These are phyloP conservation scores for Adelphocoris suturalis DNA, from an alignment of 2,888 invertebrate genomes.

Conservation along the genomic window DNA sequence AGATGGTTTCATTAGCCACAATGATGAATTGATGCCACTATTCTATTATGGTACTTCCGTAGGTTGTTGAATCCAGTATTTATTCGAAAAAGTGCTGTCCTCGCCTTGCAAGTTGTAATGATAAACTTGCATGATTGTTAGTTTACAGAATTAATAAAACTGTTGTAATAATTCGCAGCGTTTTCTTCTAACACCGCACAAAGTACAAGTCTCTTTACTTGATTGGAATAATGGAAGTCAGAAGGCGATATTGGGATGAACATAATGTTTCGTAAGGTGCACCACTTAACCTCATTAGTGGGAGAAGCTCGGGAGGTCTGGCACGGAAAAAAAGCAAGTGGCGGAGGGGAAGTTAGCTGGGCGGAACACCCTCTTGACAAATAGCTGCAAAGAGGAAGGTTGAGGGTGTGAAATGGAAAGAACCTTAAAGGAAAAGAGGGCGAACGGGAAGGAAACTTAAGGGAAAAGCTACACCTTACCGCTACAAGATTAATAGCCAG, in stretches of 20 bases:
- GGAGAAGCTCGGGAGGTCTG: slow-evolving; percentile 18
- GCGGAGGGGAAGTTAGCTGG: slow-evolving; percentile 50
- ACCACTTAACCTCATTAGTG: slow-evolving; percentile 49
- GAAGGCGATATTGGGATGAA: not conserved
- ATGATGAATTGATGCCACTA: too few species aligned
- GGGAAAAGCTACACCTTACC: slow-evolving; percentile 56
- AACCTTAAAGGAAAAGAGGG: slow-evolving; percentile 44
- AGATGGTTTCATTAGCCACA: too few species aligned
- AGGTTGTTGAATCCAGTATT: too few species aligned
- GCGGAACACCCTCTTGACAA: slow-evolving; percentile 70
- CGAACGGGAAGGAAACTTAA: slow-evolving; percentile 50
- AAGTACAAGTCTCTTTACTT: not conserved
- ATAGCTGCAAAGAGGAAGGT: slow-evolving; percentile 61
- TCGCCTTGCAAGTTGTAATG: too few species aligned
- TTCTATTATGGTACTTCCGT: too few species aligned
- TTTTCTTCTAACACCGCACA: too few species aligned
- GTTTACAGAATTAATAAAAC: too few species aligned
- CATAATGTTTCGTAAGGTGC: not conserved
- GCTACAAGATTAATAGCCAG: slow-evolving; percentile 62
- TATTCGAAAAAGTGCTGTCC: too few species aligned
- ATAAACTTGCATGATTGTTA: too few species aligned
- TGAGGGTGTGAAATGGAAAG: slow-evolving; percentile 71
- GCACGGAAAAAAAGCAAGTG: slow-evolving; percentile 1
- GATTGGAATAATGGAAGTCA: too few species aligned
- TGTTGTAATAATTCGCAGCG: too few species aligned